Base-by-base conservation (phyloP, 30 jellyfish, hydroid and myxozoan species). In the Nemopilema nomurai region DNA sequence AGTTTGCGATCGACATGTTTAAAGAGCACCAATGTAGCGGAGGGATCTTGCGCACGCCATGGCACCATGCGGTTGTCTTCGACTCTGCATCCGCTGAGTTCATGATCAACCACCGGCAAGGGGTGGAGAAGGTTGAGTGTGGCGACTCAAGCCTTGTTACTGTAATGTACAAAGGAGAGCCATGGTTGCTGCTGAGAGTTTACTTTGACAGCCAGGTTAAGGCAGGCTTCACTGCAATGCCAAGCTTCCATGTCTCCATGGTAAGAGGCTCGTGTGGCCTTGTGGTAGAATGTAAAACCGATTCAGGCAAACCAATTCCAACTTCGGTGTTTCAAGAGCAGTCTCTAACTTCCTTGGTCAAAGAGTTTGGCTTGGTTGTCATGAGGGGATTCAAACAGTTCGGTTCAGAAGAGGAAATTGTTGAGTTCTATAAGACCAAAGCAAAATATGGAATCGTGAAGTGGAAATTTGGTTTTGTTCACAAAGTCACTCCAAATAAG, bases 11-110 rank as follows among this genome's bases (percentile, higher is more conserved):
- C 51, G 79, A 85, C 62, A 4, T 85, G 72, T 74, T 57, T 83
- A 85, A 85, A 51, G 69, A 79, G n/a, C 19, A 16, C 4, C 69
- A 30, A 22, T 4, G 68, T 52, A 30, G 28, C 20, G 82, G 83
- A 1, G 88, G 83, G 3, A 41, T 74, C 26, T 88, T 85, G 28
- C 93, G 93, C 57, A 85, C 93, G 1, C 93, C 93, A 49, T 85
- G 93, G 93, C 93, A 85, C 50, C 82, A 85, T 51, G 79, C 33
- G 17, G 88, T 75, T 26, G 31, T 68, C 24, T 85, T 85, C 50
- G 93, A 85, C 64, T 20, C 93, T 1, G 23, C 27, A 24, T 27
- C 81, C 18, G 93, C 87, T 7, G 82, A 84, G 25, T 84, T 72
- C 49, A 20, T 74, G 21, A 57, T 84, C 27, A 87, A 74, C 27